phyloP scores from a whole-genome alignment of 2,797 vertebrate species.

The Microctenopoma steveboyesi region DNA sequence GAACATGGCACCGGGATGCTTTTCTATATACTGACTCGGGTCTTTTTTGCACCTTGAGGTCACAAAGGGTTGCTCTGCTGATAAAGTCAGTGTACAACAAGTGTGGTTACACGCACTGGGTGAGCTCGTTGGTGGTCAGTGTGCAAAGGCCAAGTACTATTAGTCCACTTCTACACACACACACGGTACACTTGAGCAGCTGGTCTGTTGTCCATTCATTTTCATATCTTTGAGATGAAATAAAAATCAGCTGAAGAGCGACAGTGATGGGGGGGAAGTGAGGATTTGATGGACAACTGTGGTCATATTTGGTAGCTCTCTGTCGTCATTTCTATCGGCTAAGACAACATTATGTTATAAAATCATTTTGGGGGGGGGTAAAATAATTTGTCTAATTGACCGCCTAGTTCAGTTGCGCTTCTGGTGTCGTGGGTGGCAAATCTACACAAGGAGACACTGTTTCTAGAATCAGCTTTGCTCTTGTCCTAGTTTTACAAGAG shows the following conservation, averaged over 20 bases:
- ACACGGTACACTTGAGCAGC: constrained; percentile 19
- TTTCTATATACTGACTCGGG: constrained; percentile 22
- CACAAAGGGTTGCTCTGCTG: neutral
- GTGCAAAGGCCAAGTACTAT: neutral
- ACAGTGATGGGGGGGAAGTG: neutral
- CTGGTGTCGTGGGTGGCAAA: too few species aligned
- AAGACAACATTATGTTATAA: neutral
- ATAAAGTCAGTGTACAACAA: constrained; percentile 11
- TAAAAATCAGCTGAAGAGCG: neutral
- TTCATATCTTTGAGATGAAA: constrained; percentile 11
- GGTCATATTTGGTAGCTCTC: neutral
- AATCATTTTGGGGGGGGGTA: too few species aligned
- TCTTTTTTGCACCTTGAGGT: neutral
- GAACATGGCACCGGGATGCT: neutral
- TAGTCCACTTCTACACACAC: neutral
- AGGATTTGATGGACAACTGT: neutral
- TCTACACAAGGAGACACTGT: too few species aligned
- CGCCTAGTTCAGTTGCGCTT: too few species aligned
- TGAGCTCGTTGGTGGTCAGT: neutral
- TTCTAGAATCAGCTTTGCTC: too few species aligned
- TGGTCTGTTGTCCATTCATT: constrained; percentile 34
- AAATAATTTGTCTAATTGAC: too few species aligned
- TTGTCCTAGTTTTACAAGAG: too few species aligned
- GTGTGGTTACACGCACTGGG: neutral
- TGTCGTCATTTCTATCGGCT: neutral